Percentiles rank a stretch among this genome's conserved stretches.
Conservation (phyloP, 1,140 invertebrate genomes). For the Holotrichia oblita region DNA sequence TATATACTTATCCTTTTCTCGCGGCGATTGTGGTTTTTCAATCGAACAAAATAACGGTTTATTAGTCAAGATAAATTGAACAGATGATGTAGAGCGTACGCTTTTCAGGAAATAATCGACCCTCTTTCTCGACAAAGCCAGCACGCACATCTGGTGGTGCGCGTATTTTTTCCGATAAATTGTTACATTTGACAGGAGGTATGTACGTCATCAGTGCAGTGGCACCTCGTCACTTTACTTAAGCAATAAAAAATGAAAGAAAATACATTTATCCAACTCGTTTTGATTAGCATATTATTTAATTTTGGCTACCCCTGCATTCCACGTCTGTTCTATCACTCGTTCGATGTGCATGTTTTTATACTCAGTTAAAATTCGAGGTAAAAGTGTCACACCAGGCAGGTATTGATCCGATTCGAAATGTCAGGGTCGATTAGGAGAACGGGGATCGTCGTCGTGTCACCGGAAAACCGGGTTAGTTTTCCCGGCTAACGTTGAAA, state of each 20-base stretch:
- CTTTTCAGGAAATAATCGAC: constrained; percentile 26
- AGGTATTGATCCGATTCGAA: constrained; percentile 29
- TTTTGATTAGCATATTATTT: too few species aligned
- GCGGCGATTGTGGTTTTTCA: not conserved
- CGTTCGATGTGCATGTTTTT: not conserved
- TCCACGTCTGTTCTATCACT: too few species aligned
- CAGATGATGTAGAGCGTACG: constrained; percentile 13
- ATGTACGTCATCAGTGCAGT: too few species aligned
- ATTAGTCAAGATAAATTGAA: constrained; percentile 33
- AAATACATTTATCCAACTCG: too few species aligned
- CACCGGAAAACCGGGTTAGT: constrained; percentile 27
- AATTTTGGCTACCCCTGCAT: not conserved
- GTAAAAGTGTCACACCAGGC: constrained; percentile 24
- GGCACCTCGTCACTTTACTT: too few species aligned
- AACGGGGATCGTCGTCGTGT: not conserved
- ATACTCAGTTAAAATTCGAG: constrained; percentile 2
- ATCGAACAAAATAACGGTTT: constrained; percentile 19
- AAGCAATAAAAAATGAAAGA: too few species aligned
- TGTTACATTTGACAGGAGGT: not conserved
- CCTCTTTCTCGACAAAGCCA: not conserved
- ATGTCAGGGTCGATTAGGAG: constrained; percentile 26
- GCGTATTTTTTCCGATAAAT: not conserved
- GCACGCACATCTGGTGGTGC: not conserved
- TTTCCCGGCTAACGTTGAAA: constrained; percentile 3
- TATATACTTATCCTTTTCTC: not conserved